Percentiles rank a stretch among this genome's conserved stretches.
Conservation (phyloP, 2,113 vertebrate genomes). For the Sorex fumeus region DNA sequence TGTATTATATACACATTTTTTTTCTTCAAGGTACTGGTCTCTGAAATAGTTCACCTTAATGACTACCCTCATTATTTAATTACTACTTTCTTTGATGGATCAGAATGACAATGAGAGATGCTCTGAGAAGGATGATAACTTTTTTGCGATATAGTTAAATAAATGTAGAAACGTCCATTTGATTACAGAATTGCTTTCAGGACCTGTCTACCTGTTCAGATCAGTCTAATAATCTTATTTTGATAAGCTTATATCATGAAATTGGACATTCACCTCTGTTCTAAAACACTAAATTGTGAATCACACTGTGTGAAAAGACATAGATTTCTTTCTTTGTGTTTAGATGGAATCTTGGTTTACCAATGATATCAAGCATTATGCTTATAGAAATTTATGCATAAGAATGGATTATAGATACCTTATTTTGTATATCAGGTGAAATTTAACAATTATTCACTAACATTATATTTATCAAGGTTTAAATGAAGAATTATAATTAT, state of each 20-base stretch:
- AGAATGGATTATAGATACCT: neutral
- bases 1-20: constrained; percentile 48
- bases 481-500: constrained; percentile 52
- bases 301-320: neutral
- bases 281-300: constrained; percentile 5
- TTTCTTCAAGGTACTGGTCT: constrained; percentile 68
- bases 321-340: constrained; percentile 9
- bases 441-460: constrained; percentile 12
- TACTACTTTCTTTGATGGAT: constrained; percentile 67
- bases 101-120: neutral
- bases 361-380: neutral
- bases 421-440: constrained; percentile 15
- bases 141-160: constrained; percentile 13
- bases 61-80: constrained; percentile 54
- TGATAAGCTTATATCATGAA: neutral
- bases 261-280: neutral
- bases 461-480: constrained; percentile 29
- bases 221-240: neutral
- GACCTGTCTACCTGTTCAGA: neutral
- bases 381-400: neutral
- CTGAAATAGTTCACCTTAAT: constrained; percentile 72
- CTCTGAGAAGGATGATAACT: constrained; percentile 28
- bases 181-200: neutral
- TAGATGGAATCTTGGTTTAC: neutral
- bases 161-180: neutral